Conservation (phyloP, 2,888 invertebrate species). For the Microchrysa polita region DNA sequence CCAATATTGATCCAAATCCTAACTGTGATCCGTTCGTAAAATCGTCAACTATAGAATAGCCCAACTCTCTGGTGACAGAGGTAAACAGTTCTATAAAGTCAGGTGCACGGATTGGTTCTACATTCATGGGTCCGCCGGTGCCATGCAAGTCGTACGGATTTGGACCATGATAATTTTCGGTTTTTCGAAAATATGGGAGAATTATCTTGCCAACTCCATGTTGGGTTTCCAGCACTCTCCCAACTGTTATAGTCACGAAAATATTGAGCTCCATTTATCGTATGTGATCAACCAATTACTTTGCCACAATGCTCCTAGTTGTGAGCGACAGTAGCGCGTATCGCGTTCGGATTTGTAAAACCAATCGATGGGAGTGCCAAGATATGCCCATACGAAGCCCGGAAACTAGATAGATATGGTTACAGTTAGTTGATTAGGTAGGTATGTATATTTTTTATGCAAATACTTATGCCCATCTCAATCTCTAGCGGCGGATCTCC, state of each 20-base stretch:
- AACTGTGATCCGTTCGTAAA: slow-evolving; percentile 77
- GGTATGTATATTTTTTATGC: too few relatives aligned
- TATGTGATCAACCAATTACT: slow-evolving; percentile 78
- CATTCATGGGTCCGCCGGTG: slow-evolving; percentile 72
- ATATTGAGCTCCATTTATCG: slow-evolving; percentile 85
- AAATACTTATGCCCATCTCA: too few relatives aligned
- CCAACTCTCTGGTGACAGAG: slow-evolving; percentile 72
- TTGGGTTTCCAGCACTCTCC: slow-evolving; percentile 73
- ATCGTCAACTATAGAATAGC: slow-evolving; percentile 69
- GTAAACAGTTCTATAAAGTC: slow-evolving; percentile 70
- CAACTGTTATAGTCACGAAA: slow-evolving; percentile 81
- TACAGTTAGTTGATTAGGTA: too few relatives aligned
- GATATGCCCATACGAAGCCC: slow-evolving; percentile 48
- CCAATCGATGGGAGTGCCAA: slow-evolving; percentile 55
- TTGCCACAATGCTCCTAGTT: slow-evolving; percentile 74
- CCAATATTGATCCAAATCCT: slow-evolving; percentile 77
- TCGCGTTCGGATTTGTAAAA: slow-evolving; percentile 57
- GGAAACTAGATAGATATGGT: slow-evolving; percentile 54
- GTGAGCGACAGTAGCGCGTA: slow-evolving; percentile 53
- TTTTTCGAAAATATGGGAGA: slow-evolving; percentile 81
- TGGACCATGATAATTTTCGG: slow-evolving; percentile 76
- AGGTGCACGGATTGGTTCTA: slow-evolving; percentile 74
- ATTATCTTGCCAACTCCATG: slow-evolving; percentile 79
- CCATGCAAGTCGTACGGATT: slow-evolving; percentile 68
- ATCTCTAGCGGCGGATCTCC: slow-evolving; percentile 65